These are phyloP conservation scores for Drosophila diplacantha DNA, from an alignment of 2,888 invertebrate genomes.

Conservation along the genomic window DNA sequence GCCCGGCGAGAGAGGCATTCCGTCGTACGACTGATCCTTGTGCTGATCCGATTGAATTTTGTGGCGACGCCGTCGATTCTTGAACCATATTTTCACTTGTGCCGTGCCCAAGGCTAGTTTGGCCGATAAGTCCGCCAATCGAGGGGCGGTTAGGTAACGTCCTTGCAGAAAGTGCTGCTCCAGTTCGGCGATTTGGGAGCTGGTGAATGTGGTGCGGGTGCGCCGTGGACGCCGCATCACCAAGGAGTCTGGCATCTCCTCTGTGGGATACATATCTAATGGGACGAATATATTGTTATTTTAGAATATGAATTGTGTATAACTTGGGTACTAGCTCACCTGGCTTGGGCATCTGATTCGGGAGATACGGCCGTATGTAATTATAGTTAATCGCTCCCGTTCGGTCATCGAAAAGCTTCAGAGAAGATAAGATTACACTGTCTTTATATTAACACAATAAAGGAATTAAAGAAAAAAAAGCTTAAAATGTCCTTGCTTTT, in stretches of 20 bases:
- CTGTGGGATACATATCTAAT: constrained; percentile 38
- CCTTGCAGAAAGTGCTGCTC: constrained; percentile 69
- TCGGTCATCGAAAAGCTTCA: constrained; percentile 67
- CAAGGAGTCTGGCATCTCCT: constrained; percentile 63
- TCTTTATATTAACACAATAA: constrained; percentile 8
- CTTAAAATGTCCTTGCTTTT: not conserved
- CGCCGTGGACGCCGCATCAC: constrained; percentile 70
- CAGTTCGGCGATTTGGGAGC: constrained; percentile 65
- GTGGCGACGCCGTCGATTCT: constrained; percentile 71
- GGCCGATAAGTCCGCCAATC: constrained; percentile 63
- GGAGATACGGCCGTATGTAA: constrained; percentile 66
- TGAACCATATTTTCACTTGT: constrained; percentile 73
- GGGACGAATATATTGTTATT: not conserved
- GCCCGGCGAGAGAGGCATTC: constrained; percentile 62
- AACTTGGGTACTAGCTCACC: constrained; percentile 44
- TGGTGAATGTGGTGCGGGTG: constrained; percentile 71
- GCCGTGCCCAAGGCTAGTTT: constrained; percentile 63
- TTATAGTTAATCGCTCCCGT: constrained; percentile 67
- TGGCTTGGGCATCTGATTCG: constrained; percentile 60
- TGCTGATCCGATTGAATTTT: constrained; percentile 66
- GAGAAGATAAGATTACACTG: constrained; percentile 8
- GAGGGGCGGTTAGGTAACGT: constrained; percentile 64
- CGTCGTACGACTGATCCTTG: constrained; percentile 61
- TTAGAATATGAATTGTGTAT: too few species aligned
- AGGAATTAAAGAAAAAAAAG: not conserved